These are phyloP conservation scores for Anoncus sp. DNA, from an alignment of 2,888 invertebrate species.

Conservation along the genomic window DNA sequence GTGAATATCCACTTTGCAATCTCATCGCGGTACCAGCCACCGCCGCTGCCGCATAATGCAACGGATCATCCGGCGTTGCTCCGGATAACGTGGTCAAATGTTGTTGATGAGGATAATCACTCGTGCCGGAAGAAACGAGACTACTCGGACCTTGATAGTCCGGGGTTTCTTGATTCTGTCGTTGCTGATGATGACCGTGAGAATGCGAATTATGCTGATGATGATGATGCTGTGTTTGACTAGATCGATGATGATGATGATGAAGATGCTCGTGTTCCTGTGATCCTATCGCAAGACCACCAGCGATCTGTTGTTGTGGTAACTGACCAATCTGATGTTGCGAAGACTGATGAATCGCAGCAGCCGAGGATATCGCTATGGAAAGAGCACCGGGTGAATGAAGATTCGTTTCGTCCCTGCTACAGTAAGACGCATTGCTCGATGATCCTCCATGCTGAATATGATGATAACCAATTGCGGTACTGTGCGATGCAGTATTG, in stretches of 20 bases:
- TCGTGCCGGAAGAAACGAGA: slow-evolving; percentile 39
- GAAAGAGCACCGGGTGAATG: slow-evolving; percentile 49
- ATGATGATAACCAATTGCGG: slow-evolving; percentile 85
- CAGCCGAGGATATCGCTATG: slow-evolving; percentile 48
- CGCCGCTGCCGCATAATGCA: slow-evolving; percentile 67
- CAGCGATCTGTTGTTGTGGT: slow-evolving; percentile 53
- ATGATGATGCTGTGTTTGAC: slow-evolving; percentile 84
- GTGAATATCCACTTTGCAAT: slow-evolving; percentile 82
- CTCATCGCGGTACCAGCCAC: slow-evolving; percentile 63
- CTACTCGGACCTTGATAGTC: slow-evolving; percentile 72
- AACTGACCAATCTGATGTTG: slow-evolving; percentile 64
- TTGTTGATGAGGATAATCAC: slow-evolving; percentile 78
- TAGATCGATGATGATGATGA: slow-evolving; percentile 77
- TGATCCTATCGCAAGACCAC: slow-evolving; percentile 40
- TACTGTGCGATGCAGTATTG: slow-evolving; percentile 79
- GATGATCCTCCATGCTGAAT: slow-evolving; percentile 62
- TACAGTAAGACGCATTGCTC: slow-evolving; percentile 48
- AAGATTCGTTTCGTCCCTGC: slow-evolving; percentile 73
- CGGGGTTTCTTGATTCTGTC: slow-evolving; percentile 71
- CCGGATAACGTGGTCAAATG: slow-evolving; percentile 54
- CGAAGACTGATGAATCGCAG: slow-evolving; percentile 73
- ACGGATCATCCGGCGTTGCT: slow-evolving; percentile 67
- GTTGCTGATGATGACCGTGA: slow-evolving; percentile 84
- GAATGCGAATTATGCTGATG: slow-evolving; percentile 85
- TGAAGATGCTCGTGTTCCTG: slow-evolving; percentile 76